Conservation (phyloP, 2,888 invertebrate species). For the Lamellibrachia satsuma region DNA sequence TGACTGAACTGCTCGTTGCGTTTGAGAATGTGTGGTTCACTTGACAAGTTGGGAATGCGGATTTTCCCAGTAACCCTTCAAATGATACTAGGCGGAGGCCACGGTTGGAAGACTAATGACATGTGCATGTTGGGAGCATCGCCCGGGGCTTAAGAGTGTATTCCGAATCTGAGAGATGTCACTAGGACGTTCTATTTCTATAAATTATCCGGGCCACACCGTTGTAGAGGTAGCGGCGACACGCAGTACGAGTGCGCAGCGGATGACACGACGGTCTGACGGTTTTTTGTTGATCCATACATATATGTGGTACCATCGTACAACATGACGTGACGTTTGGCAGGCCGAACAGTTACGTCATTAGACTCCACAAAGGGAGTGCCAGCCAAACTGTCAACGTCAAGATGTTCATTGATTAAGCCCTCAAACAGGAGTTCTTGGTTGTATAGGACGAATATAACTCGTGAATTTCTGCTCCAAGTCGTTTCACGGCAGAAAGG, state of each 20-base stretch:
- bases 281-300: background rate
- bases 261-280: constrained; percentile 20
- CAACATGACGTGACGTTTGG: constrained; percentile 17
- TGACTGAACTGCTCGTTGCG: too few species aligned
- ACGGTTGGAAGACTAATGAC: background rate
- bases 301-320: background rate
- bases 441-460: background rate
- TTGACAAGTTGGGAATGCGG: too few species aligned
- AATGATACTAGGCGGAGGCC: background rate
- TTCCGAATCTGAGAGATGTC: background rate
- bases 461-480: constrained; percentile 5
- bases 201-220: constrained; percentile 31
- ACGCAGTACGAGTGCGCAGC: constrained; percentile 24
- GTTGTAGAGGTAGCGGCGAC: constrained; percentile 17
- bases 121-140: background rate
- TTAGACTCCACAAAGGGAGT: constrained; percentile 35
- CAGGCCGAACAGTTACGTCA: constrained; percentile 29
- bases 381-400: constrained; percentile 32
- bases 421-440: constrained; percentile 29
- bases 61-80: too few species aligned
- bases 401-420: constrained; percentile 31
- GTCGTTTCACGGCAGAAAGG: background rate
- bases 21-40: too few species aligned
- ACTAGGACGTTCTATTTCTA: constrained; percentile 26
- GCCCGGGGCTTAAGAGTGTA: background rate